These are phyloP conservation scores for Diplazon laetatorius DNA, from an alignment of 2,888 invertebrate species.

Conservation along the genomic window DNA sequence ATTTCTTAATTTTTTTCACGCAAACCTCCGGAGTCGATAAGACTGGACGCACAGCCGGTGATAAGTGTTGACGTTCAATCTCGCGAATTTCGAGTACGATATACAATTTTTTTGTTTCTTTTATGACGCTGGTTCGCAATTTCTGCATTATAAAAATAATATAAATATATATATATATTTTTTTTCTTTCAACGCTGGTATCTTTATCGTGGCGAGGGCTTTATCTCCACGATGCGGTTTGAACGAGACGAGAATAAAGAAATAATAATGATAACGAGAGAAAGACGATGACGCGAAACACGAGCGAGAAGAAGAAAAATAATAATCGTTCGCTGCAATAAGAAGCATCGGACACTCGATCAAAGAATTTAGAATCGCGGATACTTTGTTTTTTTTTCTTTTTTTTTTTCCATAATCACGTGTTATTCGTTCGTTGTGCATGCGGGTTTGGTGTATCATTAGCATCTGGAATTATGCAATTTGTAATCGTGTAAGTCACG, in stretches of 20 bases:
- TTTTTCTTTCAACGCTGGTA: background rate
- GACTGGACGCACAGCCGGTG: too few relatives aligned
- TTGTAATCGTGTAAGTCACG: constrained; percentile 22
- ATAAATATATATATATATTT: too few relatives aligned
- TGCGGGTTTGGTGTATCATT: constrained; percentile 36
- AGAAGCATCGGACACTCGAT: constrained; percentile 7
- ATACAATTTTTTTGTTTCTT: background rate
- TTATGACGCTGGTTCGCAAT: background rate
- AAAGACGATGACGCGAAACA: background rate
- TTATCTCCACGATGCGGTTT: constrained; percentile 10
- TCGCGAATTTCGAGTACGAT: background rate
- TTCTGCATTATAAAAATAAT: background rate
- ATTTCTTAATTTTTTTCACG: too few relatives aligned
- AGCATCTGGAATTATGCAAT: constrained; percentile 49
- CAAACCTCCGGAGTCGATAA: too few relatives aligned
- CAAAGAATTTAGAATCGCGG: constrained; percentile 33
- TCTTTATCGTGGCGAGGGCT: constrained; percentile 7
- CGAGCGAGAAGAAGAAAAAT: constrained; percentile 26
- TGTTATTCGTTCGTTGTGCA: constrained; percentile 42
- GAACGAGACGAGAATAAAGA: background rate
- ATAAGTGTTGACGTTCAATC: background rate
- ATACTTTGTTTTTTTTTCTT: too few relatives aligned
- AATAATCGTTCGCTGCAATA: constrained; percentile 32
- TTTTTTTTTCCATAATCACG: constrained; percentile 42
- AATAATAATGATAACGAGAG: background rate